Evolutionary conservation across 2,888 invertebrate species (phyloP), one percentile per base, ranked within the genome.

Genomic region (Myopa tessellatipennis): DNA sequence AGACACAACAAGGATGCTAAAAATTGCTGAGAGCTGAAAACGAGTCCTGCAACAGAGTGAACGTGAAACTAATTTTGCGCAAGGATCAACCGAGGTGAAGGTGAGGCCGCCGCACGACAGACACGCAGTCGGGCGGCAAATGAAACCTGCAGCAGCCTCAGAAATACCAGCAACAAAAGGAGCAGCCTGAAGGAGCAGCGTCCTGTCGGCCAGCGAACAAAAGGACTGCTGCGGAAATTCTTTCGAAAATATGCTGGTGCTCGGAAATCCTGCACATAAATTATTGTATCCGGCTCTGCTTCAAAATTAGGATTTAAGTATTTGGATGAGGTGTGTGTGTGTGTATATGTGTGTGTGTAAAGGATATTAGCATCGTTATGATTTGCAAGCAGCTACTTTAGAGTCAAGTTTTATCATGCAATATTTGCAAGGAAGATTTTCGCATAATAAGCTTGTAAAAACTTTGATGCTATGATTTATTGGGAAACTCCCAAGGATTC

Each of bases 31-130:
- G 34, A 45, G n/a, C 50, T 14, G 26, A 50, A 18, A 70, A 10
- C 68, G 52, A 40, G n/a, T 10, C 55, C 55, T 55, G 55, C 45
- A 45, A n/a, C 16, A 14, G 55, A 38, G 14, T 34, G n/a, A 16
- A 38, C 10, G 14, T 14, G 55, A 70, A 70, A 70, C 26, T 70
- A 58, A 58, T 70, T 36, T 70, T 34, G 50, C n/a, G 34, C 55
- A 36, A 34, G 4, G 70, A 36, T 70, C 55, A 55, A 55, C 14
- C 10, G 70, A 70, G 70, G 70, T 70, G 70, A 70, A 55, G 14
- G 55, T n/a, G 14, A n/a, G 55, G 45, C 45, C 45, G 45, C 45
- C 45, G 10, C 55, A 55, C 16, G 55, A 55, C 55, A 55, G 55
- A 55, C n/a, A n/a, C 5, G 18, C 26, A 52, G 52, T 18, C 69